Percentiles rank a stretch among this genome's conserved stretches.
Conservation (phyloP, 2,797 vertebrate genomes). For the Cryptoprocta ferox region DNA sequence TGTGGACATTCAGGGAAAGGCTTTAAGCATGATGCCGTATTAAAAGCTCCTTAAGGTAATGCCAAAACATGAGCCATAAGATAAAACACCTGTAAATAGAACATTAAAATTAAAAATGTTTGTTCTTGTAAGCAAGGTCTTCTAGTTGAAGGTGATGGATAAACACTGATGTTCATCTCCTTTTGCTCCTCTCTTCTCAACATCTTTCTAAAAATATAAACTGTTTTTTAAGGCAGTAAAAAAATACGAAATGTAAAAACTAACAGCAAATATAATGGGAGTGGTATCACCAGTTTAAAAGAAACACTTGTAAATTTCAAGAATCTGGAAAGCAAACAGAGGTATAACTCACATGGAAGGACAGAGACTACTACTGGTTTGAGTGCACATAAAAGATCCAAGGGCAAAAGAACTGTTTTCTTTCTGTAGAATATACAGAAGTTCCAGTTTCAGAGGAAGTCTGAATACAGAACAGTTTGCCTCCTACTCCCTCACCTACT, state of each 20-base stretch:
- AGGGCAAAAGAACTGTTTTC: background rate
- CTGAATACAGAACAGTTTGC: background rate
- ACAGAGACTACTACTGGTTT: background rate
- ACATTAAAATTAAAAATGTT: constrained; percentile 26
- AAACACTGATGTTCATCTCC: background rate
- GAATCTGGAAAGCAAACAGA: background rate
- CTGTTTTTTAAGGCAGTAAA: background rate
- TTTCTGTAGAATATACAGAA: background rate
- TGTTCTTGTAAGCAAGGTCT: background rate
- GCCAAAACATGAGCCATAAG: background rate
- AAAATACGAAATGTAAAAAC: background rate
- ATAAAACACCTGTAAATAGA: constrained; percentile 10
- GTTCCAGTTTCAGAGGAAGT: background rate
- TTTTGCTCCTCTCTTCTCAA: background rate
- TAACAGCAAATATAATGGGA: background rate
- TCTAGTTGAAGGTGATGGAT: background rate
- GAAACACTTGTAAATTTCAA: background rate
- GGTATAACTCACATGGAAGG: background rate
- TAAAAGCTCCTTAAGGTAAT: constrained; percentile 37
- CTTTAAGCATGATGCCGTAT: background rate
- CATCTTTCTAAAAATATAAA: background rate
- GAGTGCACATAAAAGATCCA: background rate
- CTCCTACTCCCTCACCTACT: background rate
- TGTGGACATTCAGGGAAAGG: background rate
- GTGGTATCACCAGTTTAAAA: background rate